Evolutionary conservation across 2,113 vertebrate genomes (phyloP), one percentile per base, ranked within the genome.

Genomic region (Clinocottus analis): DNA sequence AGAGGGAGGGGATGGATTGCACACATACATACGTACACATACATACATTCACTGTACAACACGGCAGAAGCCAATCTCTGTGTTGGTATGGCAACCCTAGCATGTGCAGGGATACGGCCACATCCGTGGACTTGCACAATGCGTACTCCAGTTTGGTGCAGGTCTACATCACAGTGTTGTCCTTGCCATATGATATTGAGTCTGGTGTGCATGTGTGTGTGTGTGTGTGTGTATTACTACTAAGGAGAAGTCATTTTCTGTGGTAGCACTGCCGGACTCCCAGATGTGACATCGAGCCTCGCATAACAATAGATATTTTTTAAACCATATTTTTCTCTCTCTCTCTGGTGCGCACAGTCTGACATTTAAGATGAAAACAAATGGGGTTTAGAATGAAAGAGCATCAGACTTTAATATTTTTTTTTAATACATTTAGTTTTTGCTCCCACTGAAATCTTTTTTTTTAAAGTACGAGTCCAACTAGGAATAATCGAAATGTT

Each of bases 61-160:
- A 29, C 55, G 62, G 64, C 82, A 87, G 41, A 79, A 77, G 79
- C 45, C 47, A 76, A 82, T 82, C 19, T 76, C 73, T 69, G 62
- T 56, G 87, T 89, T 90, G 85, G 85, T 88, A 91, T 88, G 84
- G 88, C 82, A 93, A 88, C 85, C 68, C 79, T 60, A 79, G 64
- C 76, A 83, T 77, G 74, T 78, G 43, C 67, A 79, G 45, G 63
- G 66, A 83, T 58, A 79, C 25, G 51, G n/a, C 4, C 80, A 43
- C 31, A 49, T 64, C 43, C 4, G 31, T 63, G 55, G 13, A 68
- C 14, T 39, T 79, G 64, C 5, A 64, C 69, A 41, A 78, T 41
- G 43, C 11, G 49, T 23, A 45, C 33, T 53, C 37, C 39, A 65
- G 37, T 72, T 74, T 21, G 8, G 29, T 31, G 70, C 72, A 66